phyloP scores from a whole-genome alignment of 1,140 invertebrate species.

The Nautilus pompilius region DNA sequence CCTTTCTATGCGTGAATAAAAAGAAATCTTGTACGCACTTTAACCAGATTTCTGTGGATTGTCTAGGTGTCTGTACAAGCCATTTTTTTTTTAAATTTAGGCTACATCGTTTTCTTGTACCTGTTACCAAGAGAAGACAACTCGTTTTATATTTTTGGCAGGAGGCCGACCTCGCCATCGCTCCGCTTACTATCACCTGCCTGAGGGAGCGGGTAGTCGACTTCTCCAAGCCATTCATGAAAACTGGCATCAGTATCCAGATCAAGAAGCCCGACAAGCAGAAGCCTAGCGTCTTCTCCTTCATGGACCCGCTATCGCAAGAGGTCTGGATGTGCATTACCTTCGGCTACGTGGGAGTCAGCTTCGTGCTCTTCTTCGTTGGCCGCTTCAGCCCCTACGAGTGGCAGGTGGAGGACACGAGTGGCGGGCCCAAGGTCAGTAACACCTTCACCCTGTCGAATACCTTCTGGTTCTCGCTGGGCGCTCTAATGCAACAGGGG shows the following conservation, averaged over 20 bases:
- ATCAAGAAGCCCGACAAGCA: constrained; percentile 53
- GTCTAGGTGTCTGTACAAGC: too few species aligned
- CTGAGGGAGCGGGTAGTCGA: constrained; percentile 47
- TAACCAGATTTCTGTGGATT: too few species aligned
- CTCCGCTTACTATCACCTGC: constrained; percentile 47
- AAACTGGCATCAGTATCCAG: constrained; percentile 53
- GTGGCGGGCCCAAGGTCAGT: constrained; percentile 40
- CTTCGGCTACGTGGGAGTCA: constrained; percentile 68
- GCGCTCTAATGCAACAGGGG: constrained; percentile 98
- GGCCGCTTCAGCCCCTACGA: constrained; percentile 89
- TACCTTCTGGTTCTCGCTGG: constrained; percentile 83
- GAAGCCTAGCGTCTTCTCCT: constrained; percentile 84
- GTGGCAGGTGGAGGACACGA: constrained; percentile 67
- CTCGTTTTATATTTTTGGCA: constrained; percentile 22
- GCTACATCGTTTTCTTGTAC: too few species aligned
- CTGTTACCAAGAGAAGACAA: too few species aligned
- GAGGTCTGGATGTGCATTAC: constrained; percentile 58
- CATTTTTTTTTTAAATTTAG: too few species aligned
- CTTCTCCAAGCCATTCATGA: constrained; percentile 54
- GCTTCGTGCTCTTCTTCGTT: constrained; percentile 80
- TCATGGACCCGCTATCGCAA: constrained; percentile 92
- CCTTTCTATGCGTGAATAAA: too few species aligned
- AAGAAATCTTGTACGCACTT: too few species aligned
- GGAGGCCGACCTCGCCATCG: constrained; percentile 50
- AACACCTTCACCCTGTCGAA: constrained; percentile 68